Evolutionary conservation across 2,113 vertebrate genomes (phyloP).

Genomic region (Chinchilla lanigera): DNA sequence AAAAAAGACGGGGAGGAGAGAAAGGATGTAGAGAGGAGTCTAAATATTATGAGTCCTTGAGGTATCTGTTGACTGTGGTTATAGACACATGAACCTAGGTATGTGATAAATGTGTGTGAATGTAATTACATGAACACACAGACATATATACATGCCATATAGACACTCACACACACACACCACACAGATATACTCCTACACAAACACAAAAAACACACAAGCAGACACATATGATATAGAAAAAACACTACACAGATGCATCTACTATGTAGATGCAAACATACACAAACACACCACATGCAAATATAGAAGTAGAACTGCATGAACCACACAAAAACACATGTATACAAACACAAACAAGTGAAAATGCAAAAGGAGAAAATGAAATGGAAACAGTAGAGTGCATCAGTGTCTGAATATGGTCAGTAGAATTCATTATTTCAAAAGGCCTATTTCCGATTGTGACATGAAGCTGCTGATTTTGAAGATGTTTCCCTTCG

Average conservation of each 20-base stretch:
- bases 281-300: neutral
- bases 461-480: neutral
- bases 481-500: neutral
- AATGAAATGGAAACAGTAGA: neutral
- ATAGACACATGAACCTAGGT: neutral
- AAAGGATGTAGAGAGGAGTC: neutral
- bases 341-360: neutral
- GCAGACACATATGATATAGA: neutral
- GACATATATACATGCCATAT: neutral
- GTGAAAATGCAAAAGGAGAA: neutral
- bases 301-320: neutral
- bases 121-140: neutral
- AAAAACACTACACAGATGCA: neutral
- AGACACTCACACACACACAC: too few species aligned
- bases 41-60: neutral
- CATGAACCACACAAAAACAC: neutral
- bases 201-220: neutral
- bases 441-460: neutral
- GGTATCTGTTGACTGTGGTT: too few species aligned
- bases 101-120: neutral
- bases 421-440: neutral
- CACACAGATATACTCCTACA: neutral
- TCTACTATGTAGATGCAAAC: neutral
- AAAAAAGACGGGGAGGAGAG: neutral
- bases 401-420: neutral